phyloP scores from a whole-genome alignment of 2,113 vertebrate genomes.

The Microcebus griseorufus region DNA sequence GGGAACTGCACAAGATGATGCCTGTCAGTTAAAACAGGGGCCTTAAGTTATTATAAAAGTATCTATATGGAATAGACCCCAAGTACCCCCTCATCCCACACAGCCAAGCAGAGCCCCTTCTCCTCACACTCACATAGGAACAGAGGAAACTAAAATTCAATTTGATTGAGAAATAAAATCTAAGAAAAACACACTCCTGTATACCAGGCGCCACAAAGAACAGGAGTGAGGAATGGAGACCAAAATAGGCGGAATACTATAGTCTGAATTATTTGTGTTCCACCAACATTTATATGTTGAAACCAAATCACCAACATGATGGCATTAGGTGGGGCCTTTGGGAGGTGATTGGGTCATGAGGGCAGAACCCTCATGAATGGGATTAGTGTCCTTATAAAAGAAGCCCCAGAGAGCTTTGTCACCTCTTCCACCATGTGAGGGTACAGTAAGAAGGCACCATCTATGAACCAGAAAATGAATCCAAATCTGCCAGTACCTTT shows the following conservation, averaged over 20 bases:
- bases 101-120: neutral
- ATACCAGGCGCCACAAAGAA: neutral
- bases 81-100: neutral
- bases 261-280: neutral
- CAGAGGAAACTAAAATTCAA: neutral
- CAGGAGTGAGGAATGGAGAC: neutral
- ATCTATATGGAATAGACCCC: too few species aligned
- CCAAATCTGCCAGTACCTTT: neutral
- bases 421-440: neutral
- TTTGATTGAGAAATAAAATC: neutral
- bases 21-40: neutral
- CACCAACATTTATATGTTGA: neutral
- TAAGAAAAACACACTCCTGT: neutral
- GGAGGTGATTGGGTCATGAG: neutral
- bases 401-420: neutral
- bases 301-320: neutral
- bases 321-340: neutral
- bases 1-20: neutral
- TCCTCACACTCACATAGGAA: neutral
- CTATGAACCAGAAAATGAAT: neutral
- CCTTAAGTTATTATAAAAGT: neutral
- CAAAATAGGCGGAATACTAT: neutral
- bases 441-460: neutral
- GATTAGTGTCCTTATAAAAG: neutral
- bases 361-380: neutral